Evolutionary conservation across 2,888 invertebrate genomes (phyloP).

Genomic region (Dilophus febrilis): DNA sequence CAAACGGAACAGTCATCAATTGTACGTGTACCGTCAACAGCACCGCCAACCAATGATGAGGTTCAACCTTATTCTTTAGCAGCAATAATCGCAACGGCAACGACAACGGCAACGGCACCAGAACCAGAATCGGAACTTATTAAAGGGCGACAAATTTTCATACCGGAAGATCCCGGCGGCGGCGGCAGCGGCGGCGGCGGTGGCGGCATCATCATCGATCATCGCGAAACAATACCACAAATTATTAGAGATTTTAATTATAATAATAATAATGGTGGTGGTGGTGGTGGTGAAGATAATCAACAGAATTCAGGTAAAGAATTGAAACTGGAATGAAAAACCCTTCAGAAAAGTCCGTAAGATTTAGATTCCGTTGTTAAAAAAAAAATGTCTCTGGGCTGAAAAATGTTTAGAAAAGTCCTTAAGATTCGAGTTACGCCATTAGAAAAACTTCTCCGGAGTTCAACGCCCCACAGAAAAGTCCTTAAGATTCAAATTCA

Average conservation of each 20-base stretch:
- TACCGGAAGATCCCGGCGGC: background rate
- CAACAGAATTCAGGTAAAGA: conserved; percentile 12
- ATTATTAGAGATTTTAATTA: background rate
- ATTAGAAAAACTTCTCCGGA: too few species aligned
- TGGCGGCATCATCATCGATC: background rate
- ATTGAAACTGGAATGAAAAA: too few species aligned
- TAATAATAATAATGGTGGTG: background rate
- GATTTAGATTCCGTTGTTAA: too few species aligned
- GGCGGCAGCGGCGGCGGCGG: background rate
- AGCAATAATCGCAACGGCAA: background rate
- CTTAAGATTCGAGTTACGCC: too few species aligned
- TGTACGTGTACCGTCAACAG: background rate
- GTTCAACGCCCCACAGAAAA: too few species aligned
- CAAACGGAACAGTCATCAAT: conserved; percentile 5
- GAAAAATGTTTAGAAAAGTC: too few species aligned
- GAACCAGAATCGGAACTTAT: background rate
- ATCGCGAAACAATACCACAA: background rate
- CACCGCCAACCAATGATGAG: too few species aligned
- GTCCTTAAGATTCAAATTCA: too few species aligned
- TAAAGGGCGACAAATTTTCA: background rate
- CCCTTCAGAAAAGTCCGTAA: too few species aligned
- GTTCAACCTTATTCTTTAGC: background rate
- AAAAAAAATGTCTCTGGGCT: too few species aligned
- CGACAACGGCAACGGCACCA: conserved; percentile 9
- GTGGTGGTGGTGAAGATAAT: background rate